These are phyloP conservation scores for Amphiprion percula DNA, from an alignment of 2,113 vertebrate genomes.

Conservation along the genomic window DNA sequence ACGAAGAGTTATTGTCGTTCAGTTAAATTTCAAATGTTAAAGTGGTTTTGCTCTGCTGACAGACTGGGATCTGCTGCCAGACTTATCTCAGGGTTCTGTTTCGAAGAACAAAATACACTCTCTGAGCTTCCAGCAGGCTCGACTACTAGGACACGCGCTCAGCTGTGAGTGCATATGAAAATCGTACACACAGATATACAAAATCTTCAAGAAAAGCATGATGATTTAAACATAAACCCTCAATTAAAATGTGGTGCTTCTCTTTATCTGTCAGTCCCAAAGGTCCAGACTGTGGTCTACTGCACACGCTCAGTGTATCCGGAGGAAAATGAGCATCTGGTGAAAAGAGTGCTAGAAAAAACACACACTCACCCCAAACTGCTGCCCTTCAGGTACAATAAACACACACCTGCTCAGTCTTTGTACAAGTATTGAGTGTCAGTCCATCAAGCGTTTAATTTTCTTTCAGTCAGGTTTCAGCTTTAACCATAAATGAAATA, in stretches of 20 bases:
- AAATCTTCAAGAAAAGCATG: not conserved
- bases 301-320: conserved; percentile 91
- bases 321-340: conserved; percentile 93
- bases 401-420: conserved; percentile 1
- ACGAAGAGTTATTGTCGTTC: not conserved
- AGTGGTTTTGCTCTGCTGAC: conserved; percentile 38
- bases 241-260: not conserved
- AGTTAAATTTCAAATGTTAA: not conserved
- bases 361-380: conserved; percentile 78
- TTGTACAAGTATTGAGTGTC: not conserved
- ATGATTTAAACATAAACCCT: not conserved
- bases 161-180: conserved; percentile 84
- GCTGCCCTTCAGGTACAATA: conserved; percentile 88
- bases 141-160: conserved; percentile 87
- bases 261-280: conserved; percentile 83
- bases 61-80: conserved; percentile 90
- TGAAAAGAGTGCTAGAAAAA: conserved; percentile 88
- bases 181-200: not conserved
- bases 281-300: conserved; percentile 91
- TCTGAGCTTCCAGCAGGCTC: conserved; percentile 85
- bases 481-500: conserved; percentile 1
- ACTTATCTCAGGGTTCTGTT: conserved; percentile 87
- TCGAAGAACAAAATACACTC: conserved; percentile 84
- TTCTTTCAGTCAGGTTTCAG: not conserved
- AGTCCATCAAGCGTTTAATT: conserved; percentile 22